A percentile compares a stretch with the other conserved stretches of the same genome.
Conservation (phyloP, 2,113 vertebrate genomes). For the Rhabdomys dilectus region DNA sequence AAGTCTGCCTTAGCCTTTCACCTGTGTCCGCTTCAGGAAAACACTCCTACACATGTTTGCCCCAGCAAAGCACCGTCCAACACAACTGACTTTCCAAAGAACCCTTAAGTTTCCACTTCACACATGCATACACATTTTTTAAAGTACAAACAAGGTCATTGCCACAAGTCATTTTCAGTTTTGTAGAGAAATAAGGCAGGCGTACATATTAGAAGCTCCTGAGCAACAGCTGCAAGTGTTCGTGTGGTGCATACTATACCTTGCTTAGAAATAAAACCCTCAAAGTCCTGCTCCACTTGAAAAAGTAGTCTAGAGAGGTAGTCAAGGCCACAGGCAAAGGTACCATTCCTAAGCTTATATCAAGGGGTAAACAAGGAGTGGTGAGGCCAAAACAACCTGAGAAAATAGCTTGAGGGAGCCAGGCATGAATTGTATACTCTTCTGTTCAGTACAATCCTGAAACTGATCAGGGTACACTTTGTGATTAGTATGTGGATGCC, state of each 20-base stretch:
- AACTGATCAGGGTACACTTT: background rate
- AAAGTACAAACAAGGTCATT: constrained; percentile 30
- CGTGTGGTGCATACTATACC: background rate
- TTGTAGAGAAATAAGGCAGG: background rate
- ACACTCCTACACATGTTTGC: no score
- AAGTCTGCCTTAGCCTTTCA: no score
- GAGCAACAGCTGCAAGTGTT: background rate
- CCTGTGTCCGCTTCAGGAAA: no score
- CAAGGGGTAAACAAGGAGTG: background rate
- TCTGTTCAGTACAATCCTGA: background rate
- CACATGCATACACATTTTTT: background rate
- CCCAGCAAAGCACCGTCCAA: no score
- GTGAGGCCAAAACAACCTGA: constrained; percentile 15
- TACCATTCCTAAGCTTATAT: background rate
- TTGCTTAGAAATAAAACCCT: constrained; percentile 4
- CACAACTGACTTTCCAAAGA: no score
- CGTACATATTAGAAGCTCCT: background rate
- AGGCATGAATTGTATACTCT: background rate
- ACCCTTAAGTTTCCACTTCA: no score
- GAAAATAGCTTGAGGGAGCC: background rate
- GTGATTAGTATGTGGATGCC: background rate
- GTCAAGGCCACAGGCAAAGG: background rate
- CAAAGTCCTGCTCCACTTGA: constrained; percentile 4
- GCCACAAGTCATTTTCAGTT: background rate
- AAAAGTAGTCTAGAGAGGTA: background rate